Percentiles rank a stretch among this genome's conserved stretches.
Evolutionary conservation across 2,888 invertebrate species (phyloP).

Genomic region (Mythimna vitellina): DNA sequence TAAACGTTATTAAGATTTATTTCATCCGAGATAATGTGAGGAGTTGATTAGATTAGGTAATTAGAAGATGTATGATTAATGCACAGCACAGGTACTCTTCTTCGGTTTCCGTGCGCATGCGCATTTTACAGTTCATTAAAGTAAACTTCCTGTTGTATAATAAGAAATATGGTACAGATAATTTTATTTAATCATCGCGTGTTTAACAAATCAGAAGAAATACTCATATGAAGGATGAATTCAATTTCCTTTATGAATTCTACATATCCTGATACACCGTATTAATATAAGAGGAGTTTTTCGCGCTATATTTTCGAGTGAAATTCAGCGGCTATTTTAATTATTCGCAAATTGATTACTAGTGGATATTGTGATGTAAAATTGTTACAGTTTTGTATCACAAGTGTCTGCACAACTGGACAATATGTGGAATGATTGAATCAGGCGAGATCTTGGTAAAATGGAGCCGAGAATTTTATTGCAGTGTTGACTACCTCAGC

Average conservation of each 20-base stretch:
- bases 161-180: conserved; percentile 6
- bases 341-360: too few species aligned
- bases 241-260: not conserved
- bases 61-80: not conserved
- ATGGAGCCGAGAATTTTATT: too few species aligned
- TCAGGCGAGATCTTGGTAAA: too few species aligned
- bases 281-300: not conserved
- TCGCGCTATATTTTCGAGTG: too few species aligned
- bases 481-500: too few species aligned
- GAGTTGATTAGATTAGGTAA: conserved; percentile 12
- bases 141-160: conserved; percentile 29
- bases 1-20: conserved; percentile 12
- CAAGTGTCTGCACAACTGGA: too few species aligned
- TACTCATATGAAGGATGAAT: conserved; percentile 3
- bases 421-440: too few species aligned
- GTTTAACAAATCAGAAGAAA: conserved; percentile 1
- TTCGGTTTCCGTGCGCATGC: conserved; percentile 6
- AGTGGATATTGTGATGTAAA: too few species aligned
- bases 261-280: not conserved
- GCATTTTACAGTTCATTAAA: conserved; percentile 18
- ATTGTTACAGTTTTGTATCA: too few species aligned
- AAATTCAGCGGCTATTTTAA: too few species aligned
- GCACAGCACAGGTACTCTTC: not conserved
- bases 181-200: not conserved
- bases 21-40: not conserved